Conservation (phyloP, 1,140 invertebrate genomes). For the Zophobas atratus region DNA sequence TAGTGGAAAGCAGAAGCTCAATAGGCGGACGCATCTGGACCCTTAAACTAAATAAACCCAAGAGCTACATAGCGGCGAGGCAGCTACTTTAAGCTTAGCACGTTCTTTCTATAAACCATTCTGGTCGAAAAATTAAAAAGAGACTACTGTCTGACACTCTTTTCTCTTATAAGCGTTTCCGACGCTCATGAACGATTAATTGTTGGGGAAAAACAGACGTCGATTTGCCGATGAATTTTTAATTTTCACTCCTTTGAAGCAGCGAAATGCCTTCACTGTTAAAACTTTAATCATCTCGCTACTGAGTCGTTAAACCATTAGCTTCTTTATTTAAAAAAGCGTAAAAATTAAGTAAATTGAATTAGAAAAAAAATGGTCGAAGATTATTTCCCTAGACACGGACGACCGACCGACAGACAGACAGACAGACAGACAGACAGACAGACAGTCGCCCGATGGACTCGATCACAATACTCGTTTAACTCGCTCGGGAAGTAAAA, state of each 20-base stretch:
- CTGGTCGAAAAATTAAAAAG: slow-evolving; percentile 45
- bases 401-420: too few relatives aligned
- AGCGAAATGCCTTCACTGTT: too few relatives aligned
- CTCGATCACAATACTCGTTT: too few relatives aligned
- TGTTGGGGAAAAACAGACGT: slow-evolving; percentile 10
- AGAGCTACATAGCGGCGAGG: background rate
- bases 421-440: too few relatives aligned
- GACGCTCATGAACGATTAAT: slow-evolving; percentile 32
- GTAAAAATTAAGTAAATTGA: too few relatives aligned
- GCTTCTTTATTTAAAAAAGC: too few relatives aligned
- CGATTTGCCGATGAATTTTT: slow-evolving; percentile 25
- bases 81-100: slow-evolving; percentile 43
- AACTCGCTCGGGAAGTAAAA: too few relatives aligned
- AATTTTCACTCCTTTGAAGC: background rate
- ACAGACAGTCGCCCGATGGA: too few relatives aligned
- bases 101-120: slow-evolving; percentile 46
- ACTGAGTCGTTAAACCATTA: too few relatives aligned
- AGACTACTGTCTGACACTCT: slow-evolving; percentile 31
- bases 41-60: slow-evolving; percentile 50
- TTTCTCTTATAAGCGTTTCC: slow-evolving; percentile 32
- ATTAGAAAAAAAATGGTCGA: too few relatives aligned
- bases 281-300: too few relatives aligned
- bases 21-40: slow-evolving; percentile 48
- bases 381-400: too few relatives aligned
- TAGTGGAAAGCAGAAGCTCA: slow-evolving; percentile 44